Base-by-base conservation (phyloP, 2,797 vertebrate species). In the Myotis pilosus region DNA sequence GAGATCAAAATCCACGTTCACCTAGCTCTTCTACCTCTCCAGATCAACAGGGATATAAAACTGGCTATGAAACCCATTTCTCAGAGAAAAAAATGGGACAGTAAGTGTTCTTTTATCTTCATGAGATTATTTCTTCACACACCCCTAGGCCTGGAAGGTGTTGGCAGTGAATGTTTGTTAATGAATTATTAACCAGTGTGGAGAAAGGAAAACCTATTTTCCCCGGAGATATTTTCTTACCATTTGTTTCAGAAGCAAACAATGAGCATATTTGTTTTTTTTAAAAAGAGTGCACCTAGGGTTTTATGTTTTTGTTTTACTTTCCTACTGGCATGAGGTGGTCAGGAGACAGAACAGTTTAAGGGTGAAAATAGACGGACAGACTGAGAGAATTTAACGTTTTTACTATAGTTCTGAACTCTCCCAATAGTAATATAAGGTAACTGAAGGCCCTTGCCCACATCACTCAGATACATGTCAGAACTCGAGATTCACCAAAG, bases 401-500 rank as follows among this genome's bases (percentile, higher is more conserved):
- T 93, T 78, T 60, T 71, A 55, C 41, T 75, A 60, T 33, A 82
- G 4, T 74, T 44, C 44, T n/a, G 1, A 84, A 84, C 75, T n/a
- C 74, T 49, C 44, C 78, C 90, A 72, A 69, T 1, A 74, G 74
- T 8, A 36, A 33, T 30, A 10, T 72, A 87, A 62, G 87, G 83
- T 82, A 91, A 68, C 51, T 72, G n/a, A 92, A 75, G 41, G 75
- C 4, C 25, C 78, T 68, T 44, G 0, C 89, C 92, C 68, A 66
- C 20, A 12, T 80, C 83, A 36, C 79, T 93, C 7, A 92, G 80
- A 91, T 62, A 87, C 69, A 87, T 47, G 82, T 36, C 25, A 81
- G 93, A 72, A 16, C 97, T 96, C 95, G 81, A 96, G 87, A 96
- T 85, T 95, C 97, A 97, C 92, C 98, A 98, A 97, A 95, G 96